Base-by-base conservation (phyloP, 2,797 vertebrate species). In the Amphiprion clarkii region DNA sequence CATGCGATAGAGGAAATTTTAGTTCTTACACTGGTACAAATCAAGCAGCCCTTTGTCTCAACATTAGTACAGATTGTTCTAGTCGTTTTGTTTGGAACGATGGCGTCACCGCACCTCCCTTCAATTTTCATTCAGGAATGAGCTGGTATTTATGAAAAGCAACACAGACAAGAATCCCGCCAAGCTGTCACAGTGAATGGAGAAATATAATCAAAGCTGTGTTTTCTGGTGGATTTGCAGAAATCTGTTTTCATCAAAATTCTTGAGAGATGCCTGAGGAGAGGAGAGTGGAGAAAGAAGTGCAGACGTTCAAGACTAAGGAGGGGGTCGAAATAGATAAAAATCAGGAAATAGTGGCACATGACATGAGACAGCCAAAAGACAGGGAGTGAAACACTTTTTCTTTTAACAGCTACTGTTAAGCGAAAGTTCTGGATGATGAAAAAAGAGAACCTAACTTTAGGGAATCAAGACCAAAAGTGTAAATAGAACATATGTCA, bases 201-300 rank as follows among this genome's bases (percentile, higher is more conserved):
- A 83, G 29, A 51, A 82, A 86, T 75, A 67, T 73, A 91, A 92
- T 92, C 87, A 94, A 91, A 93, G 62, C 71, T 74, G 74, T 78
- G 77, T 90, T 91, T 85, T 93, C 84, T 86, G 83, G 73, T 89
- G 90, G 90, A 93, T 94, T 94, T 93, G 64, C 55, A 74, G 78
- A 90, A 81, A 84, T 88, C 74, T 83, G 79, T 92, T 94, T 91
- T 92, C 89, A 93, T 93, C 46, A 81, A 93, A 93, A 64, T 80
- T 76, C 65, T 81, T 91, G 88, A 74, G 79, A 84, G 78, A 85
- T 79, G 79, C 79, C 79, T 73, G 76, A 82, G 58, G 21, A 5
- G 9, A 55, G 44, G 42, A 67, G 29, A 74, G 21, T 17, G 31
- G 46, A 54, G 48, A 17, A 29, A 55, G 60, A 9, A 17, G 52